Percentiles rank a stretch among this genome's conserved stretches.
Conservation (phyloP, 2,888 invertebrate species). For the Pterostichus niger region DNA sequence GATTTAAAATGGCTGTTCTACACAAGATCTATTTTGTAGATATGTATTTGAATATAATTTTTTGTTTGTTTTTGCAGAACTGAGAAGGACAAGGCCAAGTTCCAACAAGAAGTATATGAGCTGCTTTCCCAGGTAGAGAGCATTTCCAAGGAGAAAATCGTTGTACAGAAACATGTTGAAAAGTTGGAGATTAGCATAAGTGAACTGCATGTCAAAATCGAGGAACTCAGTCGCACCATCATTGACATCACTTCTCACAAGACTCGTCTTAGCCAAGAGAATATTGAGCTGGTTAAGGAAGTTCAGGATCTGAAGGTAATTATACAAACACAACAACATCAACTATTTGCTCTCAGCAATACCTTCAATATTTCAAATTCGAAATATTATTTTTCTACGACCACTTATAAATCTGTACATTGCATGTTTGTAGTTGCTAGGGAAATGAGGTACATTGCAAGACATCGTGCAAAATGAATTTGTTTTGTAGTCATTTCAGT, state of each 20-base stretch:
- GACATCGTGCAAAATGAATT: too few species aligned
- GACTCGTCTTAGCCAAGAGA: slow-evolving; percentile 96
- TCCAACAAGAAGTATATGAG: slow-evolving; percentile 99
- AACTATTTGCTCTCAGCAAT: not conserved
- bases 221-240: slow-evolving; percentile 97
- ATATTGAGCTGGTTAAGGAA: slow-evolving; percentile 95
- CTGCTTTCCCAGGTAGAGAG: slow-evolving; percentile 96
- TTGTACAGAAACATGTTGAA: slow-evolving; percentile 90
- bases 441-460: too few species aligned
- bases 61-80: slow-evolving; percentile 82
- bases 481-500: too few species aligned
- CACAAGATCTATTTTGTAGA: not conserved
- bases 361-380: too few species aligned
- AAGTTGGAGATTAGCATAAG: slow-evolving; percentile 94
- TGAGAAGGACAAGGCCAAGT: slow-evolving; percentile 99
- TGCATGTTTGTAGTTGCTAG: too few species aligned
- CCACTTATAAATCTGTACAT: too few species aligned
- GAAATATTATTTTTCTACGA: too few species aligned
- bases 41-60: not conserved
- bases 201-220: slow-evolving; percentile 97
- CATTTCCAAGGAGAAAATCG: slow-evolving; percentile 94
- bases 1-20: not conserved
- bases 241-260: slow-evolving; percentile 98
- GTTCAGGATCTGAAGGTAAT: slow-evolving; percentile 95
- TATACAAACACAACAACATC: slow-evolving; percentile 6